A percentile compares a stretch with the other conserved stretches of the same genome.
Conservation (phyloP, 2,888 invertebrate species). For the Cosmia pyralina region DNA sequence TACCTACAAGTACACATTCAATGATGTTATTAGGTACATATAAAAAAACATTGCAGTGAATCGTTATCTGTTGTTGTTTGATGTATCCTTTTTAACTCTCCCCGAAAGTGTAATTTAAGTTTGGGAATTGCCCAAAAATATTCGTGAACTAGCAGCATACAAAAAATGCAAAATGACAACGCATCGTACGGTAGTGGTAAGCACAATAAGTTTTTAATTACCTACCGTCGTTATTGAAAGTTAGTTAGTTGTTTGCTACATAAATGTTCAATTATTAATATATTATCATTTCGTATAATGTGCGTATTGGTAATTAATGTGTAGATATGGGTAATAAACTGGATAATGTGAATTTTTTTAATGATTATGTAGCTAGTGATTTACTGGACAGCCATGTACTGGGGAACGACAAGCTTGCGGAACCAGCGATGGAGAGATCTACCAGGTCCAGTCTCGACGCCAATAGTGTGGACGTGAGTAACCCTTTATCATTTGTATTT, state of each 20-base stretch:
- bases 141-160: not conserved
- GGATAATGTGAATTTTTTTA: conserved; percentile 83
- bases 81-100: conserved; percentile 64
- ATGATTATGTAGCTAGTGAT: conserved; percentile 87
- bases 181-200: conserved; percentile 86
- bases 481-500: conserved; percentile 17
- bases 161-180: conserved; percentile 83
- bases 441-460: conserved; percentile 85
- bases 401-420: conserved; percentile 83
- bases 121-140: conserved; percentile 2
- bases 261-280: conserved; percentile 72
- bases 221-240: conserved; percentile 74
- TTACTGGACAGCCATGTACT: conserved; percentile 88
- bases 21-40: conserved; percentile 60
- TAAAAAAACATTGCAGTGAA: conserved; percentile 67
- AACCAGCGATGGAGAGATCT: conserved; percentile 85
- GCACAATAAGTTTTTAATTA: conserved; percentile 71
- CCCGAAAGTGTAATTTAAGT: conserved; percentile 50
- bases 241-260: conserved; percentile 70
- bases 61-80: conserved; percentile 69
- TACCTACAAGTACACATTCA: conserved; percentile 45
- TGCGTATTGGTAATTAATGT: conserved; percentile 80
- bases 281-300: conserved; percentile 83
- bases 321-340: conserved; percentile 86
- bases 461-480: conserved; percentile 88